Evolutionary conservation across 2,888 invertebrate genomes (phyloP), one percentile per base, ranked within the genome.

Genomic region (Criorhina ranunculi): DNA sequence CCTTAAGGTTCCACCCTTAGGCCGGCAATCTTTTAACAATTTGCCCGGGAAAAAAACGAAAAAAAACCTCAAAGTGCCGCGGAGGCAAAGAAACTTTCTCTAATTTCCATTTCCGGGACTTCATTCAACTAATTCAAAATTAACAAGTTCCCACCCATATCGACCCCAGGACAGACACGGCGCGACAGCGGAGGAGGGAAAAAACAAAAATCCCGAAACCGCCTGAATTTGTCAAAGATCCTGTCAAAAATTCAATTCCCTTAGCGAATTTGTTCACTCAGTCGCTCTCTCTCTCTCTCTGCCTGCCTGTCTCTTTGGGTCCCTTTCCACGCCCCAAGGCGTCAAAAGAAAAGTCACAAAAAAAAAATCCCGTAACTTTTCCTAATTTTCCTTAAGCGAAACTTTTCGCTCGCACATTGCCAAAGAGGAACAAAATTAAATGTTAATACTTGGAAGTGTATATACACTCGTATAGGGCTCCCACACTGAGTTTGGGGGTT

Each of bases 201-300:
- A 33, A 66, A 60, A 62, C 46, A 29, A 59, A 44, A 15, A 15
- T 29, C 60, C 67, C 60, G 53, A 44, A 44, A 49, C 69, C 69
- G 67, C 69, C 60, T 29, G 66, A 76, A 59, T 83, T 83, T 83
- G 82, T 83, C 82, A 83, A 83, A 83, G 72, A 78, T 67, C 82
- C 78, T 83, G 82, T 83, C 82, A 83, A 78, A 83, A 83, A 83
- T 83, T 83, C 82, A 83, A 83, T 83, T 83, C 82, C 78, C 67
- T 64, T 62, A 62, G 73, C 73, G 57, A 64, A 49, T 69, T 67
- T 55, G 59, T 70, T 44, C 37, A n/a, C n/a, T n/a, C n/a, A n/a
- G 19, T 33, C 44, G 12, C 15, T 17, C 9, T n/a, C 29, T 35
- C 42, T 24, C 8, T 15, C 35, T 19, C 42, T 49, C 37, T 57